Evolutionary conservation across 2,113 vertebrate genomes (phyloP), one percentile per base, ranked within the genome.

Genomic region (Platysternon megacephalum): DNA sequence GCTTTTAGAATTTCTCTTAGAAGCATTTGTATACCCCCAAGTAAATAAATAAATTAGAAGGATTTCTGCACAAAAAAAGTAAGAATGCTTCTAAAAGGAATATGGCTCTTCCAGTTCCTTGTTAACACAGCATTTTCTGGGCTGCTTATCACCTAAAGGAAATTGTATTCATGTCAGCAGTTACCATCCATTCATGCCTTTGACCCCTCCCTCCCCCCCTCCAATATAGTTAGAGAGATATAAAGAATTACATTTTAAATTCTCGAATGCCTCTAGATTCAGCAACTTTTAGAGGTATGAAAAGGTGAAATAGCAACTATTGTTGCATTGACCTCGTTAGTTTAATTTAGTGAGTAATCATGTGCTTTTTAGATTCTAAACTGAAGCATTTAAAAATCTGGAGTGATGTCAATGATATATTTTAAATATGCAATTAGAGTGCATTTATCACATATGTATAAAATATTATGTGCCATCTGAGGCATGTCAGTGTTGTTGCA

Each of bases 391-490:
- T 28, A 52, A 46, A 65, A 80, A 49, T 72, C 0, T 11, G 65
- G 39, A n/a, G 7, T 84, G 46, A 19, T 51, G 3, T 0, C 6
- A 24, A 2, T 0, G 2, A 82, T 39, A 3, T 48, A 24, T 6
- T 81, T n/a, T 0, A 79, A 44, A 1, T 51, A 3, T 19, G 21
- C 49, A 12, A 12, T 4, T 55, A 9, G 7, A 13, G 35, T 61
- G 3, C 39, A 8, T 76, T 49, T 81, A 51, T 89, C 84, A 51
- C 55, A 83, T 17, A 92, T 86, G 56, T 78, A 4, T 88, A 39
- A 87, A 21, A 85, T 91, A 5, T 35, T 22, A 49, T 89, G 85
- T 96, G 96, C 95, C 97, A 95, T 94, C 97, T 96, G 91, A 96
- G 97, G 93, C 83, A 14, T 0, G 4, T 1, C 84, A 55, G 10